Conservation (phyloP, 2,113 vertebrate species). For the Pithys albifrons region DNA sequence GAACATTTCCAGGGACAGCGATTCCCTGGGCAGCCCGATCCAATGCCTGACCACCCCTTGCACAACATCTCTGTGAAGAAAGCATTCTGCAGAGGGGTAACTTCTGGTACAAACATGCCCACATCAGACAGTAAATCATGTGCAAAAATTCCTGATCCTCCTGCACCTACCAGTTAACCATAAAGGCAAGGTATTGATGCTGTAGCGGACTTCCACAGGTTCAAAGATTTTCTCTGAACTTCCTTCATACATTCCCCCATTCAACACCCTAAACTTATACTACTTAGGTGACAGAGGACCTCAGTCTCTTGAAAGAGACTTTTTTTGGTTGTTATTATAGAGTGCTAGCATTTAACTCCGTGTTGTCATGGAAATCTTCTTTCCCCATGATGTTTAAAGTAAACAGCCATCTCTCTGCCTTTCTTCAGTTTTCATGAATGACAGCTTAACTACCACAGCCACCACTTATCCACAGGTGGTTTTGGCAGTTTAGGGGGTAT, state of each 20-base stretch:
- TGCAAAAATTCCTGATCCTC: not conserved
- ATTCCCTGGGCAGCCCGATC: not conserved
- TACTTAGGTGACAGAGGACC: not conserved
- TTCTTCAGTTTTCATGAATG: constrained; percentile 56
- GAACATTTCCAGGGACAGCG: not conserved
- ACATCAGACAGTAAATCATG: not conserved
- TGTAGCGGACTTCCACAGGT: not conserved
- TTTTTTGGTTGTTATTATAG: not conserved
- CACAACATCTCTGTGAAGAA: not conserved
- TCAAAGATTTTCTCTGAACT: not conserved
- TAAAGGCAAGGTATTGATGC: not conserved
- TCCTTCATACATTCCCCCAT: not conserved
- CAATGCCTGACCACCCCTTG: not conserved
- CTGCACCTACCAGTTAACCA: not conserved
- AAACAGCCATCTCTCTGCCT: constrained; percentile 56
- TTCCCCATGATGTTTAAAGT: constrained; percentile 19
- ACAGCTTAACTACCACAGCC: constrained; percentile 42
- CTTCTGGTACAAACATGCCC: not conserved
- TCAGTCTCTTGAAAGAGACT: not conserved
- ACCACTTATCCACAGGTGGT: constrained; percentile 11
- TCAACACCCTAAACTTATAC: not conserved
- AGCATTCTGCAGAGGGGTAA: not conserved
- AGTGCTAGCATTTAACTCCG: not conserved
- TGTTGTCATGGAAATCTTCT: constrained; percentile 54
- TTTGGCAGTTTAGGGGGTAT: not conserved